phyloP scores from a whole-genome alignment of 2,113 vertebrate genomes.

The Cichladusa arquata region DNA sequence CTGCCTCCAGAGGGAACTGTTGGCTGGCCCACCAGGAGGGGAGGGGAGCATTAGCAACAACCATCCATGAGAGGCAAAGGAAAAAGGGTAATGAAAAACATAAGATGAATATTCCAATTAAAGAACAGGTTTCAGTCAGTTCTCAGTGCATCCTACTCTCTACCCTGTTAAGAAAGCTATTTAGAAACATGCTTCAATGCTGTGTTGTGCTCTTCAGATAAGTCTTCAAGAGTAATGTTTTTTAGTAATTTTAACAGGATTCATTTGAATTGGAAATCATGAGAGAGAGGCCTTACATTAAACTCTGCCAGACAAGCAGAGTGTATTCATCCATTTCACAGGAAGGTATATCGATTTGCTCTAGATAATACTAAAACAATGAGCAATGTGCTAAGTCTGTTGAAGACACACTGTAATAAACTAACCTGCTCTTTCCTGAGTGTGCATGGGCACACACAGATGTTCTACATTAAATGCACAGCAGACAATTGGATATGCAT shows the following conservation, averaged over 20 bases:
- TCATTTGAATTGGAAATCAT: conserved; percentile 59
- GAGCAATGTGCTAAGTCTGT: neutral
- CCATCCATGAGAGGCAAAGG: conserved; percentile 60
- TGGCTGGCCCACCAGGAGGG: conserved; percentile 67
- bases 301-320: conserved; percentile 37
- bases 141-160: conserved; percentile 6
- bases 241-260: conserved; percentile 25
- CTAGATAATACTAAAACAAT: conserved; percentile 20
- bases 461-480: neutral
- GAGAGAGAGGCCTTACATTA: conserved; percentile 19
- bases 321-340: neutral
- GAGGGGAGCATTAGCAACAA: conserved; percentile 57
- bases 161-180: conserved; percentile 24
- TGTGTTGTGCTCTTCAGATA: conserved; percentile 20
- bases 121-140: conserved; percentile 50
- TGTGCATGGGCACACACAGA: neutral
- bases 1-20: conserved; percentile 69
- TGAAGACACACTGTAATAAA: neutral
- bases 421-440: neutral
- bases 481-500: neutral
- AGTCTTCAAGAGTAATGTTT: conserved; percentile 12
- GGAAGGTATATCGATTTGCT: neutral
- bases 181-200: neutral
- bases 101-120: conserved; percentile 61
- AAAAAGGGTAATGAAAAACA: conserved; percentile 56